phyloP scores from a whole-genome alignment of 2,888 invertebrate species.

The Tethea ocularis region DNA sequence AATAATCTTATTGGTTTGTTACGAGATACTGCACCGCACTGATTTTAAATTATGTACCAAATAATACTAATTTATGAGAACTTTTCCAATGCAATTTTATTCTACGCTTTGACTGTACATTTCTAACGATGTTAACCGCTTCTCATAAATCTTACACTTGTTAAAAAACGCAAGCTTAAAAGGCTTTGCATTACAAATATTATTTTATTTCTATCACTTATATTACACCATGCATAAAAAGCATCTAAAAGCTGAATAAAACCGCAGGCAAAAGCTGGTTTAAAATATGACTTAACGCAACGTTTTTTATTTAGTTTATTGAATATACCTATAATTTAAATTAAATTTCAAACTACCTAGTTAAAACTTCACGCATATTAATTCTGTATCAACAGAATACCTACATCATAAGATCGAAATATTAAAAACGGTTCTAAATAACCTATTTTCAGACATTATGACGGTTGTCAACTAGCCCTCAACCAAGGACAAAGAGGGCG shows the following conservation, averaged over 20 bases:
- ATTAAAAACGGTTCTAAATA: no score
- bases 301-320: not conserved
- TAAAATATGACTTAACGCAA: not conserved
- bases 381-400: no score
- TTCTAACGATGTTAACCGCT: not conserved
- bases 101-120: not conserved
- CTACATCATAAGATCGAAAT: no score
- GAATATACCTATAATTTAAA: no score
- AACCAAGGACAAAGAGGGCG: no score
- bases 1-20: not conserved
- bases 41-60: not conserved
- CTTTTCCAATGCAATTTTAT: not conserved
- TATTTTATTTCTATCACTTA: not conserved
- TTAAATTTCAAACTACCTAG: no score
- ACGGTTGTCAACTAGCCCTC: no score
- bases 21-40: not conserved
- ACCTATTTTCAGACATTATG: no score
- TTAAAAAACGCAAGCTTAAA: not conserved
- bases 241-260: not conserved
- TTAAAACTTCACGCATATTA: no score
- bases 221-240: not conserved
- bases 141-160: not conserved
- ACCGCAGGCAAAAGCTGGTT: constrained; percentile 1
- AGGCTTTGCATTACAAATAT: not conserved
- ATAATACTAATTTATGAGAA: no score